Base-by-base conservation (phyloP, 2,888 invertebrate genomes). In the Drosophila diplacantha region DNA sequence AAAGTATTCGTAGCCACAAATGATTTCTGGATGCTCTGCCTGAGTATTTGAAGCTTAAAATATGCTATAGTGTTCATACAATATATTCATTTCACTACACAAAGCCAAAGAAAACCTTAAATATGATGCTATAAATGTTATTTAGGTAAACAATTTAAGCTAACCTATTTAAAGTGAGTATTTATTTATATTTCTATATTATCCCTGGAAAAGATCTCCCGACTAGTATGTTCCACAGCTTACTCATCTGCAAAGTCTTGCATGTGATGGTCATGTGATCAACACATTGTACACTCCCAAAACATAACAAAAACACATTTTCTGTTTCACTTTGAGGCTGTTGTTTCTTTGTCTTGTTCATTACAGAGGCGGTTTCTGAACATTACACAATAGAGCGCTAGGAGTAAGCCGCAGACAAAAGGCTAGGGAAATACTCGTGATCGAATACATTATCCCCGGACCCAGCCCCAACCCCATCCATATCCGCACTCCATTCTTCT, bases 321-420 rank as follows among this genome's bases (percentile, higher is more conserved):
- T 72, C 70, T 70, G 58, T 73, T 61, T 71, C 62, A 63, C 61
- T 51, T 59, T 44, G 31, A 14, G 51, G 57, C 49, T 53, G 54
- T 71, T 55, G 44, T 68, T 53, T 46, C 39, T 56, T 55, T 56
- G 39, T 53, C 46, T 32, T 53, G 61, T 35, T 50, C 58, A 54
- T 66, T 64, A 54, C 41, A 49, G 16, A 31, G 44, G 47, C 59
- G 65, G 56, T 66, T 59, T 66, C 47, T 60, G 32, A 47, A 60
- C 37, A 70, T 75, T 81, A 69, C 83, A 81, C 78, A 83, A 77
- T 72, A 61, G 53, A 34, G 12, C 20, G 18, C 29, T 60, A 61
- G 54, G 57, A 65, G 73, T 53, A 32, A 54, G 51, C 73, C 37
- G 37, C 22, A 61, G 37, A 38, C 55, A 51, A 67, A 47, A 49